Evolutionary conservation across 2,888 invertebrate species (phyloP).

Genomic region (Oscheius sp.): DNA sequence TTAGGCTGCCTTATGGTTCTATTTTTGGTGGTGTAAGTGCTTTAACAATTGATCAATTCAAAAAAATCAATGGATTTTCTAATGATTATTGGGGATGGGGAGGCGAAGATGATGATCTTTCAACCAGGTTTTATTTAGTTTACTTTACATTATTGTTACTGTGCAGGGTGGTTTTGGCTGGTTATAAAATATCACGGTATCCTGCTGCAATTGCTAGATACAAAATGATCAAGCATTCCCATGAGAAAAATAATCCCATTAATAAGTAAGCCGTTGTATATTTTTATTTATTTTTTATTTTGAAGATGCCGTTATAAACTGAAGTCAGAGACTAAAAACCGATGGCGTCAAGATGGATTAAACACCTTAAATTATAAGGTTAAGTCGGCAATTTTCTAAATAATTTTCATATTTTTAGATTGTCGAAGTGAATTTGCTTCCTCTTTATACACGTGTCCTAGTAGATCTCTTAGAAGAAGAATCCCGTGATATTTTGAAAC

Average conservation of each 20-base stretch:
- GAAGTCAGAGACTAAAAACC: slow-evolving; percentile 74
- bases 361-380: slow-evolving; percentile 74
- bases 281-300: slow-evolving; percentile 2
- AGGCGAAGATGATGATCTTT: slow-evolving; percentile 97
- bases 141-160: neutral
- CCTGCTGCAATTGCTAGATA: slow-evolving; percentile 92
- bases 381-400: neutral
- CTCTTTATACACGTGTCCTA: slow-evolving; percentile 62
- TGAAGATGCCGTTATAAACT: slow-evolving; percentile 76
- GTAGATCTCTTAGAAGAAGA: slow-evolving; percentile 70
- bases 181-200: slow-evolving; percentile 90
- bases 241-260: slow-evolving; percentile 83
- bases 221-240: slow-evolving; percentile 92
- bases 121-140: slow-evolving; percentile 80
- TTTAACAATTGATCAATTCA: slow-evolving; percentile 86
- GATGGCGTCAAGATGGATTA: slow-evolving; percentile 75
- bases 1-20: slow-evolving; percentile 87
- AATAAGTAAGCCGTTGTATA: slow-evolving; percentile 70
- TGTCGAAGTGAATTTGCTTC: slow-evolving; percentile 40
- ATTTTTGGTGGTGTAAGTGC: slow-evolving; percentile 96
- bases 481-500: slow-evolving; percentile 45
- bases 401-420: slow-evolving; percentile 19
- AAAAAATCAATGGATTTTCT: slow-evolving; percentile 82
- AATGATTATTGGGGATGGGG: slow-evolving; percentile 93
- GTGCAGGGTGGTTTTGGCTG: slow-evolving; percentile 53